A percentile compares a stretch with the other conserved stretches of the same genome.
Conservation (phyloP, 2,113 vertebrate species). For the Seriola quinqueradiata region DNA sequence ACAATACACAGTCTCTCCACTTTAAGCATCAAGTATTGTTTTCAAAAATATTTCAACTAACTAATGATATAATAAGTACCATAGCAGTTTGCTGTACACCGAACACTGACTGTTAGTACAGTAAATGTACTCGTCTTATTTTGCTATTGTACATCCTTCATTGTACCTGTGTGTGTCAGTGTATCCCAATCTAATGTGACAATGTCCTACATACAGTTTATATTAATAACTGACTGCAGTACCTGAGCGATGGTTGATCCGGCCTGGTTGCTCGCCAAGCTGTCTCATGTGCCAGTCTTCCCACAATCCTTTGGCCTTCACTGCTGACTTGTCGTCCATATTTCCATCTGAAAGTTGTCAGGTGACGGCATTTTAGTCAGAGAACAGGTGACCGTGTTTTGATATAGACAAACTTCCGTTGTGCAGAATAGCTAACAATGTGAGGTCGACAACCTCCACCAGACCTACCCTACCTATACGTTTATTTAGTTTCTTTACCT, state of each 20-base stretch:
- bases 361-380: conserved; percentile 16
- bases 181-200: not conserved
- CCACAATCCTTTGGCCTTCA: conserved; percentile 87
- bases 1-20: not conserved
- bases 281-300: conserved; percentile 89
- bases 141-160: too few relatives aligned
- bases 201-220: not conserved
- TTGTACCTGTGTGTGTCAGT: not conserved
- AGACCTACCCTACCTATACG: not conserved
- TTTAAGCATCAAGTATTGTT: not conserved
- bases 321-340: conserved; percentile 83
- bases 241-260: conserved; percentile 86
- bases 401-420: rapidly evolving
- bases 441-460: not conserved
- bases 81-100: not conserved
- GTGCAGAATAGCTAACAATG: not conserved
- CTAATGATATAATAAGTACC: not conserved
- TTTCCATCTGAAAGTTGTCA: conserved; percentile 77
- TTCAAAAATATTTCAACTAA: not conserved
- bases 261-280: conserved; percentile 78
- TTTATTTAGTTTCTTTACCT: not conserved
- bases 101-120: not conserved
- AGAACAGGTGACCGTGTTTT: not conserved
- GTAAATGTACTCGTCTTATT: not conserved
- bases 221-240: conserved; percentile 11